phyloP scores from a whole-genome alignment of 2,888 invertebrate genomes.

The Piscicola geometra region DNA sequence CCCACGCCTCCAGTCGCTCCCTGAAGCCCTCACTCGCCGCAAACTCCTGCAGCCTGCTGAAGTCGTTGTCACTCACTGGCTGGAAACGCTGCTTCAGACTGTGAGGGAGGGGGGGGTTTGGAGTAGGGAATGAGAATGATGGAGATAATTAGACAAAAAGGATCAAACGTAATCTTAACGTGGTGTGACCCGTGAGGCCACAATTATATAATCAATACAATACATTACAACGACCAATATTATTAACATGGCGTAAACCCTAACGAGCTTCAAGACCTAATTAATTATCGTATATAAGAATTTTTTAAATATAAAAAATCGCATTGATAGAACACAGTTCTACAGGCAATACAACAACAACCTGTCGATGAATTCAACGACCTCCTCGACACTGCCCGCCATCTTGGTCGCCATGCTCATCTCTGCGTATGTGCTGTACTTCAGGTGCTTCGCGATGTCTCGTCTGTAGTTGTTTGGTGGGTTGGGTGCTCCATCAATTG shows the following conservation, averaged over 20 bases:
- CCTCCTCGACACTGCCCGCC: slow-evolving; percentile 74
- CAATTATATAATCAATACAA: too few species aligned
- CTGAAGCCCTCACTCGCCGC: slow-evolving; percentile 70
- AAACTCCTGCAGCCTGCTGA: slow-evolving; percentile 68
- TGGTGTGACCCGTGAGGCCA: too few species aligned
- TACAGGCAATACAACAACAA: slow-evolving; percentile 10
- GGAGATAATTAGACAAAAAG: neutral
- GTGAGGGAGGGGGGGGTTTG: neutral
- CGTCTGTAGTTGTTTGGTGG: too few species aligned
- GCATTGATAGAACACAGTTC: too few species aligned
- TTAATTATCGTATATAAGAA: too few species aligned
- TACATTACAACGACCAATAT: too few species aligned
- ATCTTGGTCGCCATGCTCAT: slow-evolving; percentile 91
- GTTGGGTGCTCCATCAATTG: too few species aligned
- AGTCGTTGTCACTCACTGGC: slow-evolving; percentile 71
- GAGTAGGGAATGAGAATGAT: slow-evolving; percentile 19
- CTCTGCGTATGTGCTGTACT: slow-evolving; percentile 73
- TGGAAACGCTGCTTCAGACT: slow-evolving; percentile 49
- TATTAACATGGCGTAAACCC: too few species aligned
- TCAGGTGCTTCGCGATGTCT: slow-evolving; percentile 71
- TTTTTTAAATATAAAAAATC: too few species aligned
- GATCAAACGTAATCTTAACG: too few species aligned
- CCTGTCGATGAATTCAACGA: slow-evolving; percentile 65
- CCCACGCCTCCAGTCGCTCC: slow-evolving; percentile 70
- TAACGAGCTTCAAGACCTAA: too few species aligned